phyloP scores from a whole-genome alignment of 2,113 vertebrate species.

The Callipepla californica region DNA sequence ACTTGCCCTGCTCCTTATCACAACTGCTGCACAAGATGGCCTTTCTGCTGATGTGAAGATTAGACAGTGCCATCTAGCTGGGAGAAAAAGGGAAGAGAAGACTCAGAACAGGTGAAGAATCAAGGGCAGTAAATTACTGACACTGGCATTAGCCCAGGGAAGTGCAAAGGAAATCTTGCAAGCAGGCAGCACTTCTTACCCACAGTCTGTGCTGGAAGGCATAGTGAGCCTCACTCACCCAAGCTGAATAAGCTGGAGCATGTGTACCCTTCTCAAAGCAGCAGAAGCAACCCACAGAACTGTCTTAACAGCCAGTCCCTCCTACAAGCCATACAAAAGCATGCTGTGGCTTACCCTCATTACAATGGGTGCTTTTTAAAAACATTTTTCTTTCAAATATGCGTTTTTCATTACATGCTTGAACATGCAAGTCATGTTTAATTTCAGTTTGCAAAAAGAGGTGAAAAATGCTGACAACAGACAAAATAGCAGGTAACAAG shows the following conservation, averaged over 20 bases:
- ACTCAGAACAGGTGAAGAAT: background rate
- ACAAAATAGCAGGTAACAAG: background rate
- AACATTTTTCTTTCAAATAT: background rate
- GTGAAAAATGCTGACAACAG: background rate
- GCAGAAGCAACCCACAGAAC: background rate
- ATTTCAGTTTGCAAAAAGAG: conserved; percentile 21
- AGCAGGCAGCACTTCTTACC: background rate
- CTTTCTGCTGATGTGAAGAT: background rate
- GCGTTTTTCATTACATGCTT: background rate
- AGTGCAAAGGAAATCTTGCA: background rate
- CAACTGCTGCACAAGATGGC: background rate
- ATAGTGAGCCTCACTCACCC: background rate
- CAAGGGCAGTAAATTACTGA: background rate
- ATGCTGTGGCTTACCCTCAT: background rate
- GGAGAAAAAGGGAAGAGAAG: background rate
- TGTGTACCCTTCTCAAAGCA: background rate
- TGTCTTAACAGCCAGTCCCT: background rate
- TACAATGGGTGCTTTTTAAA: background rate
- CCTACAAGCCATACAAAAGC: background rate
- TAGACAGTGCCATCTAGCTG: background rate
- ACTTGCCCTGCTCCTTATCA: background rate
- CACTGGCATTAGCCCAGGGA: background rate
- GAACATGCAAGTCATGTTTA: background rate
- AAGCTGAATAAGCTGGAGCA: background rate
- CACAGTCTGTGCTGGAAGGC: background rate